Evolutionary conservation across 2,797 vertebrate genomes (phyloP).

Genomic region (Microctenopoma stevenorrisi): DNA sequence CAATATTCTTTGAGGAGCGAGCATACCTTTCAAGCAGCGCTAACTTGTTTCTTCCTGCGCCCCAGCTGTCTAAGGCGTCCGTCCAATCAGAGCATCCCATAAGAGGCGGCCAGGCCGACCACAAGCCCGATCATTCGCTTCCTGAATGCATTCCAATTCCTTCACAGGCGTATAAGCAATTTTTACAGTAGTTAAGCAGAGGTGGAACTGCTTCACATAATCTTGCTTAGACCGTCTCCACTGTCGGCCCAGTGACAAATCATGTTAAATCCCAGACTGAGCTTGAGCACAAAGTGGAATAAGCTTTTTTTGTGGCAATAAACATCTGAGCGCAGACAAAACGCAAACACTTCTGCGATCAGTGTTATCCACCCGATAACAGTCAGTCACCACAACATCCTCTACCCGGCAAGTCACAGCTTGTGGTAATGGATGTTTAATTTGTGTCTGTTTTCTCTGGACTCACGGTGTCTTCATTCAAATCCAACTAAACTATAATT

Average conservation of each 20-base stretch:
- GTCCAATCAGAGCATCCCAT: constrained; percentile 70
- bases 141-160: constrained; percentile 84
- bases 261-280: constrained; percentile 82
- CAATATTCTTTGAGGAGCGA: constrained; percentile 58
- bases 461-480: constrained; percentile 35
- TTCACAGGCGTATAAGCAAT: constrained; percentile 88
- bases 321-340: constrained; percentile 64
- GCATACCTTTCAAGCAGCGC: constrained; percentile 75
- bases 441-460: constrained; percentile 52
- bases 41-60: constrained; percentile 77
- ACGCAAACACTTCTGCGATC: constrained; percentile 63
- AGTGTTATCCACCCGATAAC: constrained; percentile 62
- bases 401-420: constrained; percentile 58
- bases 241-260: constrained; percentile 82
- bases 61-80: constrained; percentile 60
- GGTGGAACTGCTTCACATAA: constrained; percentile 85
- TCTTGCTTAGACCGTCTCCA: constrained; percentile 79
- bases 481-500: constrained; percentile 47
- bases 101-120: constrained; percentile 51
- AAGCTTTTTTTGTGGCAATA: constrained; percentile 67
- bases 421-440: constrained; percentile 64
- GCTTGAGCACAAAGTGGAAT: constrained; percentile 78
- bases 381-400: constrained; percentile 51
- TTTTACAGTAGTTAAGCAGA: constrained; percentile 87
- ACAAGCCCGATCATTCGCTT: constrained; percentile 75